Evolutionary conservation across 2,888 invertebrate genomes (phyloP), one percentile per base, ranked within the genome.

Genomic region (Oligia strigilis): DNA sequence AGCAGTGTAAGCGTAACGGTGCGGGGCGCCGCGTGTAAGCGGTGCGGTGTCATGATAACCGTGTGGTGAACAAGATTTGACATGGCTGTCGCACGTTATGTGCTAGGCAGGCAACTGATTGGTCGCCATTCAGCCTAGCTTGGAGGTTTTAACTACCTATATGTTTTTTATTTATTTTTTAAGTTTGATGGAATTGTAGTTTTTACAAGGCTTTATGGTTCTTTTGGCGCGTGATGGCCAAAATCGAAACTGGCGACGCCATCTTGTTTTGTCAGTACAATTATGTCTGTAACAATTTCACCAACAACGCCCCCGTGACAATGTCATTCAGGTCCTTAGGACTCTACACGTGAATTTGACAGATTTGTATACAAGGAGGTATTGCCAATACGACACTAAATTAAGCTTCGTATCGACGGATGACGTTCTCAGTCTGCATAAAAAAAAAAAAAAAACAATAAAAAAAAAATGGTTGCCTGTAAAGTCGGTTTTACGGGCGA

Each of bases 71-170:
- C 72, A 77, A n/a, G 64, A 77, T 85, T 87, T 55, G 84, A 83
- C 83, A 85, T 72, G 87, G 83, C 55, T 66, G 76, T 77, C 83
- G 65, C 85, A 83, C 76, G 87, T 77, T n/a, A 85, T 79, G 67
- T 72, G 67, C 73, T 55, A 43, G 46, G 40, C 36, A 29, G 23
- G 60, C 75, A 67, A 77, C 78, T 77, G 83, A 86, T 86, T 69
- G 40, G 55, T 9, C 70, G 64, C 62, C 46, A 60, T 62, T 70
- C 62, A 60, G 40, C 14, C 36, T 36, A 58, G n/a, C 73, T 58
- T 82, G 40, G 14, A 40, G 29, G 13, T 3, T 36, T 60, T 11
- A 29, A 29, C 1, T 29, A 29, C 29, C 29, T 29, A 46, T 3
- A 14, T 58, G 8, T 52, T 19, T 71, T 5, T 70, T 36, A 29